A percentile compares a stretch with the other conserved stretches of the same genome.
Conservation (phyloP, 2,888 invertebrate genomes). For the Rutpela maculata region DNA sequence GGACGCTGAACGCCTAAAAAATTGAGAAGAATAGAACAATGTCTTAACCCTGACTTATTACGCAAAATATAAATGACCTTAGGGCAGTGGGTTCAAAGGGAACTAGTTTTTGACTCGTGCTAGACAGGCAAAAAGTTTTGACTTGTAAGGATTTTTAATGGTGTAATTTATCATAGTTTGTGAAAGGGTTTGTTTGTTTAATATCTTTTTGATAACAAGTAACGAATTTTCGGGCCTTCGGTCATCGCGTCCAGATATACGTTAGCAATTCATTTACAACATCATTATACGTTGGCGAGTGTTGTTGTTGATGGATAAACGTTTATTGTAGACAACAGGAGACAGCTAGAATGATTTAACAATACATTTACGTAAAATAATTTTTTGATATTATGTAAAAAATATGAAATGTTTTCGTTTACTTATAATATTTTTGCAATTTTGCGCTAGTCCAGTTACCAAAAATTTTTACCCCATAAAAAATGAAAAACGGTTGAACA, state of each 20-base stretch:
- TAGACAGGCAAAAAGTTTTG: conserved; percentile 29
- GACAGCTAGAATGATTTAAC: no score
- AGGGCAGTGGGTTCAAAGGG: conserved; percentile 39
- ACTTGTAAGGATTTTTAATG: conserved; percentile 14
- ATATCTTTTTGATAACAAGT: conserved; percentile 33
- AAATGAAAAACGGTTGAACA: no score
- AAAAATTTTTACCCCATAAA: no score
- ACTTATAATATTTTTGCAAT: no score
- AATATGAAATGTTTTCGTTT: no score
- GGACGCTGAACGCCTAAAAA: conserved; percentile 23
- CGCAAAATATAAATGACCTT: conserved; percentile 49
- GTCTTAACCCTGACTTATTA: conserved; percentile 47
- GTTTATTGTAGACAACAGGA: neutral
- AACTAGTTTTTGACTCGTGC: conserved; percentile 53
- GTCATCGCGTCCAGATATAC: conserved; percentile 33
- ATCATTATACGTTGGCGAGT: neutral
- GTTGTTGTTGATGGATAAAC: conserved; percentile 18
- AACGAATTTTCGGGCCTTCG: conserved; percentile 46
- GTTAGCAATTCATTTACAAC: conserved; percentile 34
- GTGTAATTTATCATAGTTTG: conserved; percentile 45
- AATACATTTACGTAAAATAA: no score
- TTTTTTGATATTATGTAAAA: no score
- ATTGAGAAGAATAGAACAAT: conserved; percentile 18
- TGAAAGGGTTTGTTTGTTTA: conserved; percentile 37
- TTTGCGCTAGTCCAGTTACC: no score